These are phyloP conservation scores for Rhagologus leucostigma DNA, from an alignment of 2,113 vertebrate species.

Conservation along the genomic window DNA sequence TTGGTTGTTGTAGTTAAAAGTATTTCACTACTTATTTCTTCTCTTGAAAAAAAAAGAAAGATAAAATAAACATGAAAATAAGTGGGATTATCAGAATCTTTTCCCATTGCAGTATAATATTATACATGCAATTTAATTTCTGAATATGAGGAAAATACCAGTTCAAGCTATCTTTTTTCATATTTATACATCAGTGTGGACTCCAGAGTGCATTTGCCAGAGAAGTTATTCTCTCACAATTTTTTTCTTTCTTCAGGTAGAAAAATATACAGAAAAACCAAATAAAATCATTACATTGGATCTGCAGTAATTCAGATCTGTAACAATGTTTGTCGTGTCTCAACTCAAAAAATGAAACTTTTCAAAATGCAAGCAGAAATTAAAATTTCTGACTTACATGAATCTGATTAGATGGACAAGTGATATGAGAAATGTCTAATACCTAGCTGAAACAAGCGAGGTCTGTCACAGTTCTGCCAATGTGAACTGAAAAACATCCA, in stretches of 20 bases:
- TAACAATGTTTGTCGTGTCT: background rate
- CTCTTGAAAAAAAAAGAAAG: background rate
- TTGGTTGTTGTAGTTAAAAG: background rate
- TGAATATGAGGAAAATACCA: background rate
- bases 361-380: background rate
- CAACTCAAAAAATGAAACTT: background rate
- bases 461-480: slow-evolving; percentile 1
- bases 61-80: background rate
- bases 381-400: slow-evolving; percentile 2
- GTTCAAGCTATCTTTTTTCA: background rate
- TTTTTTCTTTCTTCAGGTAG: background rate
- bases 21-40: background rate
- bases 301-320: background rate
- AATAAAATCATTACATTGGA: background rate
- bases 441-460: background rate
- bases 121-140: background rate
- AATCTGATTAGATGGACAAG: slow-evolving; percentile 28
- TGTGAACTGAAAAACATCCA: slow-evolving; percentile 53
- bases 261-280: background rate
- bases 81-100: background rate
- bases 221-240: background rate
- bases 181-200: background rate
- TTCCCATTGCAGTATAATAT: background rate
- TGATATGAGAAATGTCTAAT: background rate
- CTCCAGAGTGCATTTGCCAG: background rate